Evolutionary conservation across 2,888 invertebrate species (phyloP).

Genomic region (Sesia bembeciformis): DNA sequence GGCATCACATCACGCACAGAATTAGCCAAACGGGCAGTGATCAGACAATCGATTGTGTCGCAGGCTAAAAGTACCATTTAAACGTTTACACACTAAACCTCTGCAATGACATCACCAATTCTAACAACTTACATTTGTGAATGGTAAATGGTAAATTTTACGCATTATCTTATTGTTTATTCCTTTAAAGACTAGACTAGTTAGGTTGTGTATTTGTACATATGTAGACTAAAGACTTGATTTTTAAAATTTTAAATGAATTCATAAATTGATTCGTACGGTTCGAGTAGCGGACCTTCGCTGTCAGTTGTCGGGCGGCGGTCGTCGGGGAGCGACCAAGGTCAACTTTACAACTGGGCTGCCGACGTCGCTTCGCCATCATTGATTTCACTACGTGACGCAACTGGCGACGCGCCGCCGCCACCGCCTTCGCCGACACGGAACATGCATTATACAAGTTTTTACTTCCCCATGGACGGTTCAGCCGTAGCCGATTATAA

Average conservation of each 20-base stretch:
- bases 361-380: conserved; percentile 30
- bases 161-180: too few relatives aligned
- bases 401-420: conserved; percentile 29
- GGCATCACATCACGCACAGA: neutral
- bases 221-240: too few relatives aligned
- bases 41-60: too few relatives aligned
- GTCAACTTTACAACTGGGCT: conserved; percentile 63
- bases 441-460: conserved; percentile 38
- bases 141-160: too few relatives aligned
- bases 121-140: too few relatives aligned
- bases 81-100: too few relatives aligned
- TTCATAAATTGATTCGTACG: neutral
- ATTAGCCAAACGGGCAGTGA: too few relatives aligned
- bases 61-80: too few relatives aligned
- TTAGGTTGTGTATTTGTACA: too few relatives aligned
- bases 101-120: too few relatives aligned
- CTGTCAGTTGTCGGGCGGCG: conserved; percentile 1
- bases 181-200: too few relatives aligned
- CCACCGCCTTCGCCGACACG: conserved; percentile 22
- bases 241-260: too few relatives aligned
- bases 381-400: conserved; percentile 64
- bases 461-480: conserved; percentile 24
- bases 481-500: conserved; percentile 20
- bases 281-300: neutral
- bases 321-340: conserved; percentile 29